Evolutionary conservation across 2,113 vertebrate species (phyloP), one percentile per base, ranked within the genome.

Genomic region (Thamnaconus septentrionalis): DNA sequence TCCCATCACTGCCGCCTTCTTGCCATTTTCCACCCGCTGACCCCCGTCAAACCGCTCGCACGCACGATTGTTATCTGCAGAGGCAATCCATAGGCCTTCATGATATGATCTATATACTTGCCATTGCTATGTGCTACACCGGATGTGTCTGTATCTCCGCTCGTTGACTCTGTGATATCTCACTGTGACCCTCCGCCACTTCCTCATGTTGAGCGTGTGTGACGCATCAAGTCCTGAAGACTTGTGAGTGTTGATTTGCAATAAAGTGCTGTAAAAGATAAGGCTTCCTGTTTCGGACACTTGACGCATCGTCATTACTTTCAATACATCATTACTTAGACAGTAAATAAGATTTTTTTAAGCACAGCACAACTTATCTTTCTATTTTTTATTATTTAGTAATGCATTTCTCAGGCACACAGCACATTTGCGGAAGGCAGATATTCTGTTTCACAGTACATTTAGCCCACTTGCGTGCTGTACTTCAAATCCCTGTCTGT

Each of bases 201-300:
- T 31, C 18, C 18, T 31, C 2, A 31, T 31, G 18, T 45, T 18
- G 63, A 56, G 53, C 70, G 44, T 58, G 11, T 11, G 31, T 44
- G 77, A 89, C 72, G 75, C 84, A 73, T 68, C 88, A 81, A 84
- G 81, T 80, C 78, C 75, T 3, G 7, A 63, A 31, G 71, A 57
- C 85, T 88, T 87, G 83, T 74, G 69, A 82, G 78, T 73, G 81
- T 80, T 61, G 41, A 71, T 83, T 75, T 83, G 39, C 70, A 88
- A 87, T 85, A 85, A 84, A 87, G 75, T 56, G 1, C 61, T 75
- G 42, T 69, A 40, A 57, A 66, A 57, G 54, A 1, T 10, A 7
- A 49, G 42, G 10, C 4, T 5, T 43, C 41, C 40, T 31, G 0
- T 63, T 49, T 64, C 10, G 48, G 43, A 61, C 41, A 11, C 4